These are phyloP conservation scores for Lacanobia wlatinum DNA, from an alignment of 2,888 invertebrate species.

Conservation along the genomic window DNA sequence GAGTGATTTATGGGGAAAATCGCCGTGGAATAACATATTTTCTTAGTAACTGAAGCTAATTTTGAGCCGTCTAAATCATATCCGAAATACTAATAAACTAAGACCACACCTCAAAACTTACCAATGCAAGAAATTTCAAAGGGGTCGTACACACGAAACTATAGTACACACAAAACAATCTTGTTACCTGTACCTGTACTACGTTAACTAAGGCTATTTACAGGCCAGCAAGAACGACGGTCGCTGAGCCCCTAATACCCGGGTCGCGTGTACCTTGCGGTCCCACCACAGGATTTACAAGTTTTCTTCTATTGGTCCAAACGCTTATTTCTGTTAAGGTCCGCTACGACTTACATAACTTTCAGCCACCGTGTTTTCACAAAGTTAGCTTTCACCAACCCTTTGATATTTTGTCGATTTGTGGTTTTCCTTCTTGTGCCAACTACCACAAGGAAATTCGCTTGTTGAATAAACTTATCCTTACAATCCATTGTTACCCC, in stretches of 20 bases:
- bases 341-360: conserved; percentile 75
- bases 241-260: conserved; percentile 74
- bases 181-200: conserved; percentile 64
- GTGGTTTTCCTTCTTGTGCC: conserved; percentile 73
- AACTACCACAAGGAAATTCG: conserved; percentile 64
- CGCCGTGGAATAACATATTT: conserved; percentile 6
- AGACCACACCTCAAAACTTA: conserved; percentile 38
- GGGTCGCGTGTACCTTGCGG: conserved; percentile 83
- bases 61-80: background rate
- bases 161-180: conserved; percentile 63
- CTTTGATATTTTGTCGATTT: conserved; percentile 79
- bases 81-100: conserved; percentile 12
- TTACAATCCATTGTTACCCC: conserved; percentile 63
- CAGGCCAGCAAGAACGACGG: conserved; percentile 71
- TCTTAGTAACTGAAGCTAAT: background rate
- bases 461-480: conserved; percentile 68
- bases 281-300: conserved; percentile 84
- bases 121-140: conserved; percentile 58
- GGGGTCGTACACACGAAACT: conserved; percentile 46
- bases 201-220: conserved; percentile 74
- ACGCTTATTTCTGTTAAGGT: conserved; percentile 81
- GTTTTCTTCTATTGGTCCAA: conserved; percentile 86
- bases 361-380: conserved; percentile 75
- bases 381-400: conserved; percentile 75
- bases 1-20: conserved; percentile 43